Base-by-base conservation (phyloP, 2,797 vertebrate species). In the Mus spretus region DNA sequence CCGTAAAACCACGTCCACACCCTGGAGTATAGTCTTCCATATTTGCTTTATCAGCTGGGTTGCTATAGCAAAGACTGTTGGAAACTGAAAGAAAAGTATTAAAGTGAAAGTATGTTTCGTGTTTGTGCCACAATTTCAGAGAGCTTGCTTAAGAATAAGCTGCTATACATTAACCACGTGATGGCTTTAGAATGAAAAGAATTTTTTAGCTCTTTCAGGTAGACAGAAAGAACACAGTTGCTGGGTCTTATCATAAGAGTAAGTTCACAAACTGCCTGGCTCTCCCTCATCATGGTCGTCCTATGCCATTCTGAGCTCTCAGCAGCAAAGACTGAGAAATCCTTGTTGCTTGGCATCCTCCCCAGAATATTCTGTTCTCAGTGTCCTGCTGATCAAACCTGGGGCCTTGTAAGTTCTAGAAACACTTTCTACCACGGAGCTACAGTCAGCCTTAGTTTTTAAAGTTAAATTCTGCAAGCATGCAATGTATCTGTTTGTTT, bases 61-160 rank as follows among this genome's bases (percentile, higher is more conserved):
- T 47, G 55, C 57, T 40, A 28, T 28, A 83, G 63, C 20, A 83
- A 44, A 55, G 55, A 93, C 59, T 80, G 44, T 19, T 84, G 50
- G 61, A 85, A 91, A 95, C 22, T 65, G 72, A 37, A 82, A 75
- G 40, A 85, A 44, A 78, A 91, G 81, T 82, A 81, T 85, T 63
- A 82, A 90, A 80, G 24, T 79, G 79, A 91, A 95, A 50, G 31
- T 86, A 4, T 55, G 40, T 79, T 93, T 93, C 26, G 20, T 86
- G 59, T 80, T 92, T 83, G 57, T 91, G 50, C n/a, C 12, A n/a
- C 20, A 50, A 14, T 79, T 95, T 94, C 82, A 77, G 37, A n/a
- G 79, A 88, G 40, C n/a, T 20, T 28, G 28, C 28, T 67, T 50
- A 14, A 70, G 31, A 13, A 87, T 50, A 92, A 77, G 61, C 88